Base-by-base conservation (phyloP, 2,888 invertebrate species). In the Harpalus rufipes region DNA sequence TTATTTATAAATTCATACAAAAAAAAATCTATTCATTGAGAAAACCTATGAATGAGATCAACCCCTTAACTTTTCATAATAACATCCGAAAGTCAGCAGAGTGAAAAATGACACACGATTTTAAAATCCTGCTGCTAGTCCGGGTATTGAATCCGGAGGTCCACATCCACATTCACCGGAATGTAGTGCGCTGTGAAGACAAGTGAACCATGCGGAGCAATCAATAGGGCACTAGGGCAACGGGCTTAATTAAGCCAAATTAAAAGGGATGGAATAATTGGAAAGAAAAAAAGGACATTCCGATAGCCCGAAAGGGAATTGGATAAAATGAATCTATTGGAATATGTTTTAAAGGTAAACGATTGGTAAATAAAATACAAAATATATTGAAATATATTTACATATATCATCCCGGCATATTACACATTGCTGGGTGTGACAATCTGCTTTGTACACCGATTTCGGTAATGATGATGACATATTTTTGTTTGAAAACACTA, bases 181-280 rank as follows among this genome's bases (percentile, higher is more conserved):
- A 51, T 51, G 44, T 51, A 32, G 32, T 32, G 32, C 5, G 32
- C 32, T 32, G 44, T 51, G 12, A 51, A 51, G 44, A 51, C 44
- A 51, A 51, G 44, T 51, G 44, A 51, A 51, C 44, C 44, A 51
- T 51, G 44, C 8, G 44, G 10, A 12, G 44, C 44, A 51, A 51
- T 51, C 44, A 51, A 51, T 51, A 51, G 44, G 44, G 44, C 44
- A 51, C 44, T 51, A 51, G 44, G 44, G 44, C 44, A 51, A 10
- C 12, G 10, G 44, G 12, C 32, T 51, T 51, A 8, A 51, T 51
- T 51, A 51, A 51, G 44, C 10, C 44, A 51, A 51, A 51, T 51
- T 51, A 51, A 51, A 51, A 51, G 44, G 10, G 44, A 51, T 51
- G 12, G 8, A 8, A 51, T 12, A 8, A 51, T 51, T 51, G 44